Evolutionary conservation across 2,888 invertebrate genomes (phyloP), one percentile per base, ranked within the genome.

Genomic region (Subacronicta megacephala): DNA sequence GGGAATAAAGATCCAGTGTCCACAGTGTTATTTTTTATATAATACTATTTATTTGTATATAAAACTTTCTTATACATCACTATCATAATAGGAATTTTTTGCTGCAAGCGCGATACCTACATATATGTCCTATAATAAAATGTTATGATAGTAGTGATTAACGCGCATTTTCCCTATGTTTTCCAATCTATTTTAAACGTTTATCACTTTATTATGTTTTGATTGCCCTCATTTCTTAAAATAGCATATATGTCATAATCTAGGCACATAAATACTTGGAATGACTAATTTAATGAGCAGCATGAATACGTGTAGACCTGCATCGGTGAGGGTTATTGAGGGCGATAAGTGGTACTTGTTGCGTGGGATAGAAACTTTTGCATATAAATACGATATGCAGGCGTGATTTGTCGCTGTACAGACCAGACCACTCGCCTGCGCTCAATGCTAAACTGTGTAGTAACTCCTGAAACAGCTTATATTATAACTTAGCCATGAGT

Each of bases 301-400:
- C 46, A 62, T 41, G 47, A 66, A 70, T 72, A n/a, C n/a, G n/a
- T n/a, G n/a, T n/a, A 55, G 58, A 63, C 65, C 62, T 63, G 52
- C 62, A 67, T 60, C 41, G 49, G 58, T 36, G 47, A 41, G 64
- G 62, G 63, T 71, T 77, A 81, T 77, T 70, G 72, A 70, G 75
- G 70, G 66, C 75, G 79, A 72, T 80, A 83, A 87, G 82, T 85
- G 84, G 85, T 86, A 87, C 88, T 89, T 87, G 90, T 87, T 89
- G 89, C 89, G 89, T 91, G 86, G 89, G 90, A 84, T 79, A 79
- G 72, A 46, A 68, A 78, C 67, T 73, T 84, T 84, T 87, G 88
- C 85, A 88, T 89, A 81, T 80, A 82, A 85, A 87, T 78, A 73
- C 73, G 71, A 73, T 73, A 76, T 70, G 82, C 78, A 76, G 81